Evolutionary conservation across 2,888 invertebrate genomes (phyloP).

Genomic region (Rhamphomyia laevipes): DNA sequence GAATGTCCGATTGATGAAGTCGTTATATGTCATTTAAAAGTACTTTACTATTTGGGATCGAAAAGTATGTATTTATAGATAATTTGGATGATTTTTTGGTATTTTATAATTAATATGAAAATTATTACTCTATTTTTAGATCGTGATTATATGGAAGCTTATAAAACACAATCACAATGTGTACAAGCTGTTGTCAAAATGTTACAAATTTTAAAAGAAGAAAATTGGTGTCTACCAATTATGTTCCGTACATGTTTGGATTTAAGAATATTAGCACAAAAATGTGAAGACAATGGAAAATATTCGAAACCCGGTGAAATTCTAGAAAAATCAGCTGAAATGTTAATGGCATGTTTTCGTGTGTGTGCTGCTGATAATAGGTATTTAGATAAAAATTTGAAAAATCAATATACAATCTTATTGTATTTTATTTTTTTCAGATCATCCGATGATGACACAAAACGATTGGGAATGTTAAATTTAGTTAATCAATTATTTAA

Average conservation of each 20-base stretch:
- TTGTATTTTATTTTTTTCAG: conserved; percentile 18
- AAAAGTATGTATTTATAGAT: background rate
- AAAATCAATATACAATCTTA: background rate
- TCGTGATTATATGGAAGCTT: conserved; percentile 53
- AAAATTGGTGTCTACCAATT: conserved; percentile 93
- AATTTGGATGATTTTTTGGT: background rate
- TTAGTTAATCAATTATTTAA: conserved; percentile 96
- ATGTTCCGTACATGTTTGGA: conserved; percentile 86
- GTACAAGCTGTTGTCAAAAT: conserved; percentile 70
- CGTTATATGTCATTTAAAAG: conserved; percentile 59
- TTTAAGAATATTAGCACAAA: conserved; percentile 68
- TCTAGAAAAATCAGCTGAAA: conserved; percentile 87
- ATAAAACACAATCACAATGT: conserved; percentile 63
- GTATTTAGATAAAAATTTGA: conserved; percentile 12
- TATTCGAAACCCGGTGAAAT: conserved; percentile 40
- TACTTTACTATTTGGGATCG: conserved; percentile 39
- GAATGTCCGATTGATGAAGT: conserved; percentile 65
- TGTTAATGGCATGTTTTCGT: conserved; percentile 83
- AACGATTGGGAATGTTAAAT: conserved; percentile 90
- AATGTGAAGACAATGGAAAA: conserved; percentile 53
- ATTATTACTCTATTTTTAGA: conserved; percentile 18
- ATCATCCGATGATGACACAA: conserved; percentile 81
- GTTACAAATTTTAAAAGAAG: conserved; percentile 79
- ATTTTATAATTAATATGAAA: conserved; percentile 2
- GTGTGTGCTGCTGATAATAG: conserved; percentile 92